phyloP scores from a whole-genome alignment of 2,113 vertebrate species.

The Gasterosteus nipponicus region DNA sequence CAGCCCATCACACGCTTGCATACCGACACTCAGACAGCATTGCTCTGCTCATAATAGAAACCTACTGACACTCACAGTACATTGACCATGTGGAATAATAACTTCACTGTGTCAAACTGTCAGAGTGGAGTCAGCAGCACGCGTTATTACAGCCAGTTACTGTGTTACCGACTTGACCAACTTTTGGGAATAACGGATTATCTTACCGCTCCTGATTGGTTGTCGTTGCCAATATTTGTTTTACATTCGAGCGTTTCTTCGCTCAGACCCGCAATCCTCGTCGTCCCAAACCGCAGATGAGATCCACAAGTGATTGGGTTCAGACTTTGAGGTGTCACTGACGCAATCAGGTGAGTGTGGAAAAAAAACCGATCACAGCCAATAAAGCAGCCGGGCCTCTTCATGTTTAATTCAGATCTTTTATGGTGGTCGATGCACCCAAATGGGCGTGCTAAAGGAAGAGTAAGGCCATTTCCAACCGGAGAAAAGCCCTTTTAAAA shows the following conservation, averaged over 20 bases:
- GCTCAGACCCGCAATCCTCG: constrained; percentile 23
- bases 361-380: constrained; percentile 75
- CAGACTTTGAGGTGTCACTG: constrained; percentile 52
- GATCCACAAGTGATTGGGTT: constrained; percentile 28
- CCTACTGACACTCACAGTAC: constrained; percentile 73
- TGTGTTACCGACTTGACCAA: constrained; percentile 69
- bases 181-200: constrained; percentile 62
- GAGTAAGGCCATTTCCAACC: constrained; percentile 80
- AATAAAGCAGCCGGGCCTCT: constrained; percentile 81
- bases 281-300: constrained; percentile 13
- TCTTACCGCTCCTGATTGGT: constrained; percentile 58
- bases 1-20: constrained; percentile 75
- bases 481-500: constrained; percentile 83
- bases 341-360: constrained; percentile 73
- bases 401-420: constrained; percentile 85
- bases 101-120: constrained; percentile 73
- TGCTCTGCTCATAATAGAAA: constrained; percentile 74
- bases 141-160: constrained; percentile 57
- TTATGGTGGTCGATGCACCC: constrained; percentile 79
- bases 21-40: constrained; percentile 71
- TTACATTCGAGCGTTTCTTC: constrained; percentile 44
- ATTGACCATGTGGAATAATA: constrained; percentile 80
- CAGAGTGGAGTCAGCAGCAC: constrained; percentile 59
- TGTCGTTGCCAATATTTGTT: constrained; percentile 61
- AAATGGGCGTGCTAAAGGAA: constrained; percentile 78